Evolutionary conservation across 2,797 vertebrate genomes (phyloP).

Genomic region (Mastacembelus armatus): DNA sequence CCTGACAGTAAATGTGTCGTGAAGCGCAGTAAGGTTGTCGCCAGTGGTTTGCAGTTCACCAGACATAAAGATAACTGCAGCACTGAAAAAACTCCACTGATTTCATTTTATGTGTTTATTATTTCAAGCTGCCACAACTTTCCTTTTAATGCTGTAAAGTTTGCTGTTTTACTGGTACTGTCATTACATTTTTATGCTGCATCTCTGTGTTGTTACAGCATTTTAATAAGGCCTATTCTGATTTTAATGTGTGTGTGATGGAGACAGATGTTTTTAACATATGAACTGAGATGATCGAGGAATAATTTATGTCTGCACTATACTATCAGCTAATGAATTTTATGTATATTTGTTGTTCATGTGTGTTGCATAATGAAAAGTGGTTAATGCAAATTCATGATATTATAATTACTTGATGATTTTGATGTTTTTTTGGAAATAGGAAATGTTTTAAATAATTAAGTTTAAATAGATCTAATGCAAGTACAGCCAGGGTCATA

Average conservation of each 20-base stretch:
- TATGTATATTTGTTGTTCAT: too few relatives aligned
- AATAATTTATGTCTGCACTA: not conserved
- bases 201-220: conserved; percentile 40
- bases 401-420: too few relatives aligned
- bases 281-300: conserved; percentile 5
- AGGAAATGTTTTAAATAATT: too few relatives aligned
- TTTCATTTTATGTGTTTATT: conserved; percentile 53
- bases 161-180: not conserved
- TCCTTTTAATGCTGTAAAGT: conserved; percentile 13
- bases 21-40: conserved; percentile 39
- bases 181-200: conserved; percentile 37
- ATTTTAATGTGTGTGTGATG: conserved; percentile 36
- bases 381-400: too few relatives aligned
- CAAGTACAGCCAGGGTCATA: too few relatives aligned
- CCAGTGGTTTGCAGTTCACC: conserved; percentile 29
- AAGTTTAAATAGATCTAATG: too few relatives aligned
- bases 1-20: conserved; percentile 61
- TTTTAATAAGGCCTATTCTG: conserved; percentile 35
- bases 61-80: conserved; percentile 28
- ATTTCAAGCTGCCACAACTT: conserved; percentile 40
- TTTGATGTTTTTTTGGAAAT: too few relatives aligned
- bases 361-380: too few relatives aligned
- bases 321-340: too few relatives aligned
- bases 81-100: not conserved
- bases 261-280: conserved; percentile 34